phyloP scores from a whole-genome alignment of 2,888 invertebrate species.

The Philhelius pedissequus region DNA sequence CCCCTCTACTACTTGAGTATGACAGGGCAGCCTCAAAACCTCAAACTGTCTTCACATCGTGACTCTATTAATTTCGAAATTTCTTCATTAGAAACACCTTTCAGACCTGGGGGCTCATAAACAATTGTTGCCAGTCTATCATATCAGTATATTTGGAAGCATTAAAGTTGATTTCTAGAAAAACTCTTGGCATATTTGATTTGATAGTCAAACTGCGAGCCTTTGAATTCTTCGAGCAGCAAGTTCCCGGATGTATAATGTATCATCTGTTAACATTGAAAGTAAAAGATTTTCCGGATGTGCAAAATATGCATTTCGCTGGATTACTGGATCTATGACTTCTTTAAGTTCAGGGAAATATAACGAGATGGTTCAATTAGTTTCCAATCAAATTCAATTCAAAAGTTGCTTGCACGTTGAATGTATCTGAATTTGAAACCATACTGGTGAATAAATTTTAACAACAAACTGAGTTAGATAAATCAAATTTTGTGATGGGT shows the following conservation, averaged over 20 bases:
- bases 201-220: too few species aligned
- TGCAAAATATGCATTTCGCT: too few species aligned
- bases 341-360: neutral
- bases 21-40: neutral
- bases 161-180: neutral
- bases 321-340: conserved; percentile 3
- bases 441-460: too few species aligned
- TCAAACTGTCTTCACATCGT: neutral
- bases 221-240: too few species aligned
- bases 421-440: too few species aligned
- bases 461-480: too few species aligned
- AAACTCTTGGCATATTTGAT: too few species aligned
- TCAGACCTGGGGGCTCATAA: neutral
- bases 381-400: too few species aligned
- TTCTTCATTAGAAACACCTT: neutral
- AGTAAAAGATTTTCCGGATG: too few species aligned
- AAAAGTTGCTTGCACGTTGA: neutral
- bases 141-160: neutral
- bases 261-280: too few species aligned
- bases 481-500: too few species aligned
- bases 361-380: neutral
- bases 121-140: neutral
- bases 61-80: neutral
- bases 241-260: too few species aligned
- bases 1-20: neutral